A percentile compares a stretch with the other conserved stretches of the same genome.
phyloP scores from a whole-genome alignment of 2,113 vertebrate species.

The Antidorcas marsupialis region DNA sequence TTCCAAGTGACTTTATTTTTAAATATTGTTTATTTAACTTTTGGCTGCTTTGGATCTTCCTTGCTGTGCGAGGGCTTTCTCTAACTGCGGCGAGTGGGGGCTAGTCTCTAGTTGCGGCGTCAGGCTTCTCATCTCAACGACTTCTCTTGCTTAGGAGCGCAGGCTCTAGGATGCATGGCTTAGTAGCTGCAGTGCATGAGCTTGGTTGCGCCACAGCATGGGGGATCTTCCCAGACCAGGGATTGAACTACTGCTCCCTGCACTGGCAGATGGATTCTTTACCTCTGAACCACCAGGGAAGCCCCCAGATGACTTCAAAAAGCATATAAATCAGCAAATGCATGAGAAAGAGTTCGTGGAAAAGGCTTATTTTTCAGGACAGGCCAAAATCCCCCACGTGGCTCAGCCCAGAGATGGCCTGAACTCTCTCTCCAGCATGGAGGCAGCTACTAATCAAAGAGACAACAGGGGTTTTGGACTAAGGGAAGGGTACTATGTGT shows the following conservation, averaged over 20 bases:
- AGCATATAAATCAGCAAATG: neutral
- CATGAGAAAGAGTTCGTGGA: neutral
- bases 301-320: neutral
- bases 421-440: neutral
- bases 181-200: neutral
- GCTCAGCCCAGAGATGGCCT: neutral
- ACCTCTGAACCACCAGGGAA: neutral
- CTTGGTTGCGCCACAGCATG: neutral
- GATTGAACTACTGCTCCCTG: neutral
- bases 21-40: neutral
- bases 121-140: neutral
- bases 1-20: neutral
- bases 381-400: neutral
- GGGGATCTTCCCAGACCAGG: neutral
- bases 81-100: rapidly evolving
- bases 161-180: neutral
- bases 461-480: too few species aligned
- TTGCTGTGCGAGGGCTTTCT: neutral
- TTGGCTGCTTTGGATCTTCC: neutral
- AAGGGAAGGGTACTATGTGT: neutral
- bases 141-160: neutral
- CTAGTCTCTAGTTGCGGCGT: rapidly evolving
- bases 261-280: neutral
- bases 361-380: neutral
- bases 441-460: neutral